phyloP scores from a whole-genome alignment of 2,888 invertebrate species.

The Thera obeliscata region DNA sequence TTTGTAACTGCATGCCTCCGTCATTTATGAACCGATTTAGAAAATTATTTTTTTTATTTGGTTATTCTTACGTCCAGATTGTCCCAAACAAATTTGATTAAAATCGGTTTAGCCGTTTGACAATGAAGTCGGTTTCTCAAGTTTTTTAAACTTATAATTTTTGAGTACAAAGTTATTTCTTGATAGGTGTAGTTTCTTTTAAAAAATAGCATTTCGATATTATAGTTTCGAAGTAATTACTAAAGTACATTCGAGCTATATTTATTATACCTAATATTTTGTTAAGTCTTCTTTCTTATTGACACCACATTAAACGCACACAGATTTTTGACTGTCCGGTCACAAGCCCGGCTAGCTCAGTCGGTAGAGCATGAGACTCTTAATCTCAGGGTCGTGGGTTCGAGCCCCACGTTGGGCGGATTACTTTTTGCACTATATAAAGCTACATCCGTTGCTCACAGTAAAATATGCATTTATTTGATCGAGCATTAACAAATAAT shows the following conservation, averaged over 20 bases:
- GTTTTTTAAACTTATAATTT: too few relatives aligned
- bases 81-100: too few relatives aligned
- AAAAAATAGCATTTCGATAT: too few relatives aligned
- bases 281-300: not conserved
- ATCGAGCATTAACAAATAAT: too few relatives aligned
- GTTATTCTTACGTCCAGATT: too few relatives aligned
- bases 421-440: conserved; percentile 46
- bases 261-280: not conserved
- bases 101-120: too few relatives aligned
- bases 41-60: too few relatives aligned
- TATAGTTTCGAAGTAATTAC: too few relatives aligned
- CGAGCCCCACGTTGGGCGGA: conserved; percentile 87
- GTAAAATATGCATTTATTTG: not conserved
- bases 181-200: not conserved
- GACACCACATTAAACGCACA: not conserved
- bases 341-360: conserved; percentile 82
- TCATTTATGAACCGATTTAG: too few relatives aligned
- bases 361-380: conserved; percentile 86
- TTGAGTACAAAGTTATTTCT: not conserved
- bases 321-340: not conserved
- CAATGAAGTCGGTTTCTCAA: too few relatives aligned
- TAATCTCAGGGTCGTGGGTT: conserved; percentile 88
- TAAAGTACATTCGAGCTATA: not conserved
- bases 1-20: too few relatives aligned
- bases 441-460: not conserved